Base-by-base conservation (phyloP, 2,888 invertebrate genomes). In the Oscheius sp. region DNA sequence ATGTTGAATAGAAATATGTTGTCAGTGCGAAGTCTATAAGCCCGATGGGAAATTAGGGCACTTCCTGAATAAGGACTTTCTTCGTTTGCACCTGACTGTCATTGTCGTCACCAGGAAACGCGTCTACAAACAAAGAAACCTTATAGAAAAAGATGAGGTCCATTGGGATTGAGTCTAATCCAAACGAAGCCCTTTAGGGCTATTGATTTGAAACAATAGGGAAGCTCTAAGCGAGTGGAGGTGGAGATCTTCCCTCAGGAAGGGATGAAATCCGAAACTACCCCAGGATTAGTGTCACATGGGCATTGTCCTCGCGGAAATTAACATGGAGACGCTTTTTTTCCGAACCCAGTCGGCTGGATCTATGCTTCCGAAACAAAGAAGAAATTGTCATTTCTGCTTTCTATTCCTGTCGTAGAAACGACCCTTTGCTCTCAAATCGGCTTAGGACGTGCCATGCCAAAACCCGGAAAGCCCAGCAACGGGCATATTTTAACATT, bases 1-100 rank as follows among this genome's bases (percentile, higher is more conserved):
- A 42, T 17, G 12, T 3, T 42, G 42, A 37, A 37, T 12, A 12
- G 20, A 42, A 20, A 17, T 42, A 17, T 42, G 15, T 3, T 20
- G 4, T 37, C 25, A 20, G 23, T 25, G 15, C 48, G n/a, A 23
- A n/a, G 29, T 10, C 27, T n/a, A 52, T 52, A 52, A 52, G 52
- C 55, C 10, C 23, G 33, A 55, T 55, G 37, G 55, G 55, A 55
- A 55, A 55, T 55, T 55, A 33, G 12, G 10, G 48, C 34, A 37
- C 55, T 55, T 55, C 55, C 55, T 55, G 55, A 34, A 55, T 37
- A 34, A 25, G 34, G 23, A 17, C 33, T 27, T 53, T 15, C n/a
- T 27, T 55, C 33, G 17, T 33, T 29, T 20, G 31, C 55, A 33
- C 55, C 37, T 55, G 55, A 33, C n/a, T 25, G 48, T 23, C 48